Percentiles rank a stretch among this genome's conserved stretches.
Conservation (phyloP, 2,113 vertebrate genomes). For the Stictonetta naevosa region DNA sequence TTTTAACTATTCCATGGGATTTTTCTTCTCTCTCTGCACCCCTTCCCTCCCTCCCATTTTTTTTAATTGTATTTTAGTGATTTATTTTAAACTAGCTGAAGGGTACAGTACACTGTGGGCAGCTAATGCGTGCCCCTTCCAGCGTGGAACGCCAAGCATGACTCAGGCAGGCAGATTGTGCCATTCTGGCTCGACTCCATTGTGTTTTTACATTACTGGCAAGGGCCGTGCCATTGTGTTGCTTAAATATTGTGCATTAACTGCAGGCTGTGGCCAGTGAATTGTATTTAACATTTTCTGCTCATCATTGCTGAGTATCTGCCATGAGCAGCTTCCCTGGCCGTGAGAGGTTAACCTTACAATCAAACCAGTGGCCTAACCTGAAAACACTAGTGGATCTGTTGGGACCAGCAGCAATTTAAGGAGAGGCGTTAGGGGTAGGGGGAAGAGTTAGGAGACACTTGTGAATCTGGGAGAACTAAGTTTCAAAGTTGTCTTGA, state of each 20-base stretch:
- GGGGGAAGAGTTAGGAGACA: neutral
- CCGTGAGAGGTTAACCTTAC: slow-evolving; percentile 28
- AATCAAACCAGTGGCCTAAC: neutral
- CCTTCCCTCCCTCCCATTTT: accelerated
- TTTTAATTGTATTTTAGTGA: slow-evolving; percentile 14
- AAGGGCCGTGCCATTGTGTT: slow-evolving; percentile 67
- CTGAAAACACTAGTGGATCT: neutral
- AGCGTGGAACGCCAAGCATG: slow-evolving; percentile 19
- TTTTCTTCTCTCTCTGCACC: neutral
- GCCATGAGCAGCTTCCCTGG: neutral
- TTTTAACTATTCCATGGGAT: slow-evolving; percentile 38
- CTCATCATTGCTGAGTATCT: slow-evolving; percentile 11
- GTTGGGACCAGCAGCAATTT: neutral
- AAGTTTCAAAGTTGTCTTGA: neutral
- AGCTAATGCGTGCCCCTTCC: slow-evolving; percentile 26
- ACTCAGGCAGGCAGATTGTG: slow-evolving; percentile 53
- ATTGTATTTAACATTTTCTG: slow-evolving; percentile 46
- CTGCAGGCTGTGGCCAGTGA: slow-evolving; percentile 49
- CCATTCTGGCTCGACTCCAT: slow-evolving; percentile 53
- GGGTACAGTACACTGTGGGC: slow-evolving; percentile 15
- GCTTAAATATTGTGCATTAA: slow-evolving; percentile 66
- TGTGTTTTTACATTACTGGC: slow-evolving; percentile 64
- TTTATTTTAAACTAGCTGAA: slow-evolving; percentile 24
- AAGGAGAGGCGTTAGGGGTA: neutral
- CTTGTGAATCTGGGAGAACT: neutral